A percentile compares a stretch with the other conserved stretches of the same genome.
These are phyloP conservation scores for Drosophila tristis DNA, from an alignment of 1,140 invertebrate genomes.

Conservation along the genomic window DNA sequence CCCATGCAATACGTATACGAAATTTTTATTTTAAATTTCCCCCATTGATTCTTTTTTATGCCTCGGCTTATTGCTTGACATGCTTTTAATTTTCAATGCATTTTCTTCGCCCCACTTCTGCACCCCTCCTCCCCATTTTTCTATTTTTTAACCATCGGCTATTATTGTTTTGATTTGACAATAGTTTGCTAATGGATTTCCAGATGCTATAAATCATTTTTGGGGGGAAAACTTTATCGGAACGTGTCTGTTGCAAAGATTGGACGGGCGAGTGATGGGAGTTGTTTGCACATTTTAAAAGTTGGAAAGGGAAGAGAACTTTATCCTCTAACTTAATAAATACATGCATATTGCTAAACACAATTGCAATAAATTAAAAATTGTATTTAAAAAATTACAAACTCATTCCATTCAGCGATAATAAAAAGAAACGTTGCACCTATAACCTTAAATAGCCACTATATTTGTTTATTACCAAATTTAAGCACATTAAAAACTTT, in stretches of 20 bases:
- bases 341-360: too few species aligned
- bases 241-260: neutral
- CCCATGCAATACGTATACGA: slow-evolving; percentile 12
- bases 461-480: too few species aligned
- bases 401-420: too few species aligned
- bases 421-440: too few species aligned
- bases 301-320: neutral
- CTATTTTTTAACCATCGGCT: slow-evolving; percentile 14
- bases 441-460: too few species aligned
- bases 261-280: neutral
- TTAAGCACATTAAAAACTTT: too few species aligned
- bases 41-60: slow-evolving; percentile 39
- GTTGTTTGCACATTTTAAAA: slow-evolving; percentile 15
- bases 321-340: too few species aligned
- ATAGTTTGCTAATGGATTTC: slow-evolving; percentile 53
- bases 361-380: too few species aligned
- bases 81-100: slow-evolving; percentile 66
- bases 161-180: slow-evolving; percentile 37
- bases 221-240: slow-evolving; percentile 29
- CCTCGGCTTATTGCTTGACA: slow-evolving; percentile 59
- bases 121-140: slow-evolving; percentile 8
- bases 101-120: neutral
- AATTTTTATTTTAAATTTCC: slow-evolving; percentile 30
- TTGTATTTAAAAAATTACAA: too few species aligned
- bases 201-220: slow-evolving; percentile 57